Evolutionary conservation across 2,797 vertebrate genomes (phyloP).

Genomic region (Thalassophryne amazonica): DNA sequence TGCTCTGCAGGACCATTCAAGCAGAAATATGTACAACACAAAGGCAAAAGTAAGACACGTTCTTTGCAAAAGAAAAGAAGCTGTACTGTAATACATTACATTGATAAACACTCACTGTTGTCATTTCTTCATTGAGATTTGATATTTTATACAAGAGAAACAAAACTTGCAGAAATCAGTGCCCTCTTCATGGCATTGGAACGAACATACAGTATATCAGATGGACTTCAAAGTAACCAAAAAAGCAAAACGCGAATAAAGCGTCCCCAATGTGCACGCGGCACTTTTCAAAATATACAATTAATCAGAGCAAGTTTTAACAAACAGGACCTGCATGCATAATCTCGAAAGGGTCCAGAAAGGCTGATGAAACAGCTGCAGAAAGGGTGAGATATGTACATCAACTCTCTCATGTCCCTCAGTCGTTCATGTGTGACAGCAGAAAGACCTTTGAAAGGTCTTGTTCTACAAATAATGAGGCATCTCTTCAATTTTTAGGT

Average conservation of each 20-base stretch:
- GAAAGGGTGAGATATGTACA: slow-evolving; percentile 79
- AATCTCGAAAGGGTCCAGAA: slow-evolving; percentile 69
- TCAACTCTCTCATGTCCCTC: slow-evolving; percentile 65
- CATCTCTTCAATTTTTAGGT: slow-evolving; percentile 59
- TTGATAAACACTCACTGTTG: slow-evolving; percentile 89
- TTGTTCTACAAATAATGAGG: slow-evolving; percentile 48
- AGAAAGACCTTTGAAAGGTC: slow-evolving; percentile 56
- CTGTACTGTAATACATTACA: slow-evolving; percentile 87
- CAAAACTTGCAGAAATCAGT: slow-evolving; percentile 72
- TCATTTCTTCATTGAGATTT: slow-evolving; percentile 76
- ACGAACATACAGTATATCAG: slow-evolving; percentile 73
- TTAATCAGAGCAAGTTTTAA: slow-evolving; percentile 78
- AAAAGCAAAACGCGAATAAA: slow-evolving; percentile 79
- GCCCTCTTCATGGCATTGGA: slow-evolving; percentile 75
- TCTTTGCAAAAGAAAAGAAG: slow-evolving; percentile 76
- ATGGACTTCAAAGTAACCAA: slow-evolving; percentile 76
- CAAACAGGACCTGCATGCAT: slow-evolving; percentile 79
- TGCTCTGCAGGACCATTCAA: slow-evolving; percentile 88
- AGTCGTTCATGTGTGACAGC: slow-evolving; percentile 44
- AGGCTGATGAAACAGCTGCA: slow-evolving; percentile 67
- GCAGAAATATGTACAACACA: slow-evolving; percentile 91
- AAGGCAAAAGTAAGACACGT: slow-evolving; percentile 86
- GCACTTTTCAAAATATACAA: slow-evolving; percentile 77
- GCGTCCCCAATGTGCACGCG: slow-evolving; percentile 74
- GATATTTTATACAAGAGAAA: slow-evolving; percentile 81